A percentile compares a stretch with the other conserved stretches of the same genome.
Evolutionary conservation across 2,888 invertebrate genomes (phyloP).

Genomic region (Strigamia maritima): DNA sequence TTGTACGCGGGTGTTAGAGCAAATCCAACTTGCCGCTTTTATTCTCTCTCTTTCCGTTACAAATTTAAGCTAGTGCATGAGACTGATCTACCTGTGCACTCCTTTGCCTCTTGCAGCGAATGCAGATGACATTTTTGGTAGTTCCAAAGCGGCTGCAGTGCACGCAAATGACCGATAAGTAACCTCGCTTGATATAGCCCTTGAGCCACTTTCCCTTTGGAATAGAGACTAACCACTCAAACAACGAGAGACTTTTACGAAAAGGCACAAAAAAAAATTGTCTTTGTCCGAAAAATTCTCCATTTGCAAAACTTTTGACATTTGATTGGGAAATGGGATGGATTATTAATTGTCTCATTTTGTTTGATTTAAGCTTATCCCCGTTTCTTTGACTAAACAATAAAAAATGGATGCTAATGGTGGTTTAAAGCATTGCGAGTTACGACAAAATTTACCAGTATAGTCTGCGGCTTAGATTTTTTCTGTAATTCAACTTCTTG

Average conservation of each 20-base stretch:
- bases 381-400: neutral
- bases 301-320: conserved; percentile 28
- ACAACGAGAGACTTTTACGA: neutral
- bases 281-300: no score
- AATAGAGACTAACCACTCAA: conserved; percentile 27
- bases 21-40: neutral
- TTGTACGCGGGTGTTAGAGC: neutral
- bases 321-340: neutral
- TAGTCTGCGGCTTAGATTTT: neutral
- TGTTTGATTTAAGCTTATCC: neutral
- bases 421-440: no score
- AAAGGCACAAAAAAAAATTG: neutral
- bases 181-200: conserved; percentile 22
- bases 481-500: no score
- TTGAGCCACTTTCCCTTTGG: conserved; percentile 15
- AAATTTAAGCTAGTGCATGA: conserved; percentile 9
- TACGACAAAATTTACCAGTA: neutral
- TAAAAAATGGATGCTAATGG: no score
- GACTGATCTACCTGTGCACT: conserved; percentile 3
- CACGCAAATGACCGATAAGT: conserved; percentile 34
- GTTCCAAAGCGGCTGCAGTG: neutral
- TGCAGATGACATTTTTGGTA: conserved; percentile 11
- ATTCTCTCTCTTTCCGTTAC: conserved; percentile 1
- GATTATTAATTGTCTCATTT: neutral
- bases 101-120: neutral